phyloP scores from a whole-genome alignment of 2,888 invertebrate species.

The Pristionchus japonicus region DNA sequence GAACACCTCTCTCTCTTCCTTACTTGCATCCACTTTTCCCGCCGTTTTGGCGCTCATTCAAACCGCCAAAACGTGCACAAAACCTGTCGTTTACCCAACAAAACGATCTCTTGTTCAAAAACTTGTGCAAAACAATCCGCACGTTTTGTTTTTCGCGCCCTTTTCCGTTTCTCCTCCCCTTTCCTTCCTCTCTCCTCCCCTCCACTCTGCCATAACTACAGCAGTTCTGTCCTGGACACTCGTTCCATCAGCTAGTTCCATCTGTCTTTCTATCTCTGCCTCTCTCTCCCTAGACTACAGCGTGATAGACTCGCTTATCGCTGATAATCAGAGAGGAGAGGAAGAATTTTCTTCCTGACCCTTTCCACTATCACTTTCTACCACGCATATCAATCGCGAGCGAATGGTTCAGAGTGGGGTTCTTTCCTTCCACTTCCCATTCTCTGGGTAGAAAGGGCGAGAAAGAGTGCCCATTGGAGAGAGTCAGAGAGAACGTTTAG shows the following conservation, averaged over 20 bases:
- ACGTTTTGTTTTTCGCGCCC: neutral
- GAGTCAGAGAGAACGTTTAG: slow-evolving; percentile 22
- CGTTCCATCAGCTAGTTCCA: neutral
- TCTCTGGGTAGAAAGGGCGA: no score
- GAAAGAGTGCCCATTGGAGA: neutral
- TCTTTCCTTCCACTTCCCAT: no score
- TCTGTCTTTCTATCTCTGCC: neutral
- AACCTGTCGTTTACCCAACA: no score
- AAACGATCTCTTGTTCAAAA: neutral
- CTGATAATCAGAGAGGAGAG: neutral
- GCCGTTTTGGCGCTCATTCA: neutral
- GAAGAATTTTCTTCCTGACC: neutral
- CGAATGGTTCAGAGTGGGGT: no score
- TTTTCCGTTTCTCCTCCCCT: neutral
- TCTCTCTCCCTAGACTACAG: neutral
- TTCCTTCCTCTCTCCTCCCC: neutral
- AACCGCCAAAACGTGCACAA: neutral
- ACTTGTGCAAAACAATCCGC: neutral
- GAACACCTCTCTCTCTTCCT: neutral
- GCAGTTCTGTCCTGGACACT: neutral
- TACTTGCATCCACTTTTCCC: neutral
- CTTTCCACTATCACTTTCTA: neutral
- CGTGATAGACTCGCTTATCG: neutral
- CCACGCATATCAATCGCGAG: no score
- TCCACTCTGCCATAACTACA: neutral